A percentile compares a stretch with the other conserved stretches of the same genome.
phyloP scores from a whole-genome alignment of 2,797 vertebrate species.

The Helostoma temminkii region DNA sequence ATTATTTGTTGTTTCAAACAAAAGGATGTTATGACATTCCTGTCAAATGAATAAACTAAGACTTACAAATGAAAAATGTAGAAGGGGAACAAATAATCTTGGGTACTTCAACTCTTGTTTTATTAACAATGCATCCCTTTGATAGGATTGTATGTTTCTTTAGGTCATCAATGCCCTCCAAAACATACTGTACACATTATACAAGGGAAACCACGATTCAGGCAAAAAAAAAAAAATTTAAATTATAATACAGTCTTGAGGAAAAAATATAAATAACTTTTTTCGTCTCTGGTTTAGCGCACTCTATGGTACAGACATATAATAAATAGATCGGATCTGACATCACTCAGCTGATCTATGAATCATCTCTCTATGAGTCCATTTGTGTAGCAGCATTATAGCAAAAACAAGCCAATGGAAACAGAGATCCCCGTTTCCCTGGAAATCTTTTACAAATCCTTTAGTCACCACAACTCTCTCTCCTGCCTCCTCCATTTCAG shows the following conservation, averaged over 20 bases:
- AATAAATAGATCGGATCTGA: constrained; percentile 95
- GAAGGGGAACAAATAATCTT: constrained; percentile 22
- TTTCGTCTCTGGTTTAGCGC: constrained; percentile 88
- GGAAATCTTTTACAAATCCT: constrained; percentile 76
- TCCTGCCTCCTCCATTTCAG: constrained; percentile 50
- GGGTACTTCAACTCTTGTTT: constrained; percentile 87
- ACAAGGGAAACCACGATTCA: constrained; percentile 90
- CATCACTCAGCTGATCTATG: constrained; percentile 94
- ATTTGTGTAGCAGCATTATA: constrained; percentile 95
- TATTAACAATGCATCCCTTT: constrained; percentile 98
- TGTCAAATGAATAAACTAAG: not conserved
- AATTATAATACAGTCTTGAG: constrained; percentile 95
- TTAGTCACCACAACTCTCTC: constrained; percentile 51
- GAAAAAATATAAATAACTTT: constrained; percentile 99
- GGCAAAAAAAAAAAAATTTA: constrained; percentile 91
- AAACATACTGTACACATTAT: constrained; percentile 97
- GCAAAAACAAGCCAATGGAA: constrained; percentile 85
- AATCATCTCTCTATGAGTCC: constrained; percentile 90
- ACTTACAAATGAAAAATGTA: not conserved
- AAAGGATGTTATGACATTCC: not conserved
- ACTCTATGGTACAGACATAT: constrained; percentile 96
- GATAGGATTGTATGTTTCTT: constrained; percentile 92
- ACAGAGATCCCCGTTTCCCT: constrained; percentile 76
- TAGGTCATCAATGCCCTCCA: constrained; percentile 90
- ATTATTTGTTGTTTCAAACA: not conserved